These are phyloP conservation scores for Apodemia duryi DNA, from an alignment of 2,888 invertebrate genomes.

Conservation along the genomic window DNA sequence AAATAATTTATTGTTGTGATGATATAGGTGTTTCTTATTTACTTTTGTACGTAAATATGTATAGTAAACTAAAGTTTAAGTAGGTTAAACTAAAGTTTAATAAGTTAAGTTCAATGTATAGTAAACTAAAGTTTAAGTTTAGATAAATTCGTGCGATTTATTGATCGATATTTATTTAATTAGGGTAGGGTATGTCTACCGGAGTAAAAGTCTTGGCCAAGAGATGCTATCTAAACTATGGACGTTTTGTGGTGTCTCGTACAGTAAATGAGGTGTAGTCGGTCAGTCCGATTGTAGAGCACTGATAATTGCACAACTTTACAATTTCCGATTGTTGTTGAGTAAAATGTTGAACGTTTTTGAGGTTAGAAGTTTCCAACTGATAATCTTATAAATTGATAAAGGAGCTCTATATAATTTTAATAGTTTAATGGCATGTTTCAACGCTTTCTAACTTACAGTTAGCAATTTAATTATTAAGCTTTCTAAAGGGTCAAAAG, in stretches of 20 bases:
- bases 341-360: conserved; percentile 15
- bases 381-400: conserved; percentile 15
- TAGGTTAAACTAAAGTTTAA: no score
- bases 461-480: neutral
- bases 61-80: no score
- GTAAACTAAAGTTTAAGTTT: no score
- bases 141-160: no score
- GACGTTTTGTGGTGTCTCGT: conserved; percentile 48
- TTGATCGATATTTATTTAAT: no score
- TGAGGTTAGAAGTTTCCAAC: conserved; percentile 18
- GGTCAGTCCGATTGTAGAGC: conserved; percentile 53
- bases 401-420: conserved; percentile 7
- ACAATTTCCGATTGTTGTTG: conserved; percentile 36
- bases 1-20: no score
- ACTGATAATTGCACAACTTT: conserved; percentile 50
- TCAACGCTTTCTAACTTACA: neutral
- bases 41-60: no score
- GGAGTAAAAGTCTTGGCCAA: neutral
- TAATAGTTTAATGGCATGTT: conserved; percentile 8
- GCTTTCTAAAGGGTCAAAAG: conserved; percentile 5
- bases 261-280: conserved; percentile 55
- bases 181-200: conserved; percentile 37
- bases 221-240: conserved; percentile 56
- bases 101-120: no score
- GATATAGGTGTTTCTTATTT: no score